Evolutionary conservation across 2,888 invertebrate species (phyloP).

Genomic region (Galerucella calmariensis): DNA sequence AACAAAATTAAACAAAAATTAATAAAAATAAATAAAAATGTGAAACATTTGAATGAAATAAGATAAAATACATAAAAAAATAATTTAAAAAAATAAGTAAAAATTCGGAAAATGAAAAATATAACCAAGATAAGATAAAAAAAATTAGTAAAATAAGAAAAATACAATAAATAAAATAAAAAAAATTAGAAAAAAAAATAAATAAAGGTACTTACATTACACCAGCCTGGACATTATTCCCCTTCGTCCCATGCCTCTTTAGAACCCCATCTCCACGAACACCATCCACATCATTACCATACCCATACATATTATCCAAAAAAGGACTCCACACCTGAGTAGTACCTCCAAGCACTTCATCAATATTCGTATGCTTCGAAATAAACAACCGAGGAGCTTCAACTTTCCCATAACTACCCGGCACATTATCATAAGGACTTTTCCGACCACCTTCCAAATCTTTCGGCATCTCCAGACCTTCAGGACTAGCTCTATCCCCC

Average conservation of each 20-base stretch:
- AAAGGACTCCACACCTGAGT: conserved; percentile 73
- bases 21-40: too few species aligned
- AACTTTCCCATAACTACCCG: conserved; percentile 51
- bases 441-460: conserved; percentile 64
- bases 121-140: neutral
- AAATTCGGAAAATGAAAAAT: neutral
- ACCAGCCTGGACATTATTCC: conserved; percentile 71
- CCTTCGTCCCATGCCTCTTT: conserved; percentile 79
- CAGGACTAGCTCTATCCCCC: conserved; percentile 84
- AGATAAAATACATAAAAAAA: too few species aligned
- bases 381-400: conserved; percentile 73
- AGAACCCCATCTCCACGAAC: conserved; percentile 72
- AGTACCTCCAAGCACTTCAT: conserved; percentile 83
- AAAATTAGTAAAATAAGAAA: neutral
- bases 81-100: too few species aligned
- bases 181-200: conserved; percentile 47
- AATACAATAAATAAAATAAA: neutral
- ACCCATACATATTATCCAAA: conserved; percentile 69
- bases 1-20: too few species aligned
- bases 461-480: conserved; percentile 73
- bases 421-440: conserved; percentile 80
- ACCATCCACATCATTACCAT: conserved; percentile 54
- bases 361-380: conserved; percentile 87
- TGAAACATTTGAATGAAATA: too few species aligned
- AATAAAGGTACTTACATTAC: conserved; percentile 59